Percentiles rank a stretch among this genome's conserved stretches.
Evolutionary conservation across 2,113 vertebrate genomes (phyloP).

Genomic region (Crotalus tigris): DNA sequence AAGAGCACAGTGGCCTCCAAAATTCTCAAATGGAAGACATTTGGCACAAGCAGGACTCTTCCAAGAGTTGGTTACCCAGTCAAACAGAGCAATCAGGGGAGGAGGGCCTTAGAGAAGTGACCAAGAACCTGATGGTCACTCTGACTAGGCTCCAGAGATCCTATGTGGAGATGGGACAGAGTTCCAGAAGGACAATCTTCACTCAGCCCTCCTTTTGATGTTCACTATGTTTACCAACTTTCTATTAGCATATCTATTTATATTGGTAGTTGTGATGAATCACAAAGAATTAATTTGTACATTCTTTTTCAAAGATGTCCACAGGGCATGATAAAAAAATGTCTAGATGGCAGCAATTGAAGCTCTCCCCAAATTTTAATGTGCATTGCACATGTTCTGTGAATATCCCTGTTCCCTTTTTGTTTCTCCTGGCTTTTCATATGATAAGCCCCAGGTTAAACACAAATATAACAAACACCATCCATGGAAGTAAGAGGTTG

Average conservation of each 20-base stretch:
- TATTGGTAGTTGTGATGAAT: neutral
- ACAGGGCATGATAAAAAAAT: neutral
- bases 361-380: neutral
- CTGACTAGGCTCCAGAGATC: no score
- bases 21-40: no score
- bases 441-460: neutral
- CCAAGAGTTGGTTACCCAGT: no score
- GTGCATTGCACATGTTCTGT: neutral
- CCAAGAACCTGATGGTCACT: no score
- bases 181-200: no score
- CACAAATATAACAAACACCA: neutral
- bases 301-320: neutral
- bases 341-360: neutral
- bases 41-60: no score
- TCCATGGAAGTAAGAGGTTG: neutral
- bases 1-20: no score
- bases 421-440: neutral
- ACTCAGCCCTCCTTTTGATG: neutral
- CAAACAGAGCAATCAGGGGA: no score
- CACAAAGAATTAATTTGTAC: neutral
- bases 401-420: neutral
- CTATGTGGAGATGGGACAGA: no score
- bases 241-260: neutral
- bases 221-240: neutral
- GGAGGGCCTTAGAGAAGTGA: no score